phyloP scores from a whole-genome alignment of 2,797 vertebrate species.

The Apogon hyalosoma region DNA sequence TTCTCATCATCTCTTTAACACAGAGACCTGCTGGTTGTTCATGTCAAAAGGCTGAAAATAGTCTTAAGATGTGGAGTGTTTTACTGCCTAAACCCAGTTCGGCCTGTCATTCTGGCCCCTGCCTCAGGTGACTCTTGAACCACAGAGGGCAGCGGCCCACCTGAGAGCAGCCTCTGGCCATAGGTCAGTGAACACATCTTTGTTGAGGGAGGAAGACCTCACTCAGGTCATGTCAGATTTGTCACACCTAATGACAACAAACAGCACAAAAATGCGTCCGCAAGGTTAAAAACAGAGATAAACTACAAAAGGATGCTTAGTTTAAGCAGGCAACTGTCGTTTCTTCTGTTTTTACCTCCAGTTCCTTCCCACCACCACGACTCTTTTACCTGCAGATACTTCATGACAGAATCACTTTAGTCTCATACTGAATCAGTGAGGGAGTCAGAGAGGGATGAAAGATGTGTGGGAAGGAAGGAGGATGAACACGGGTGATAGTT shows the following conservation, averaged over 20 bases:
- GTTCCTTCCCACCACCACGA: slow-evolving; percentile 25
- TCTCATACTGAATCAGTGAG: slow-evolving; percentile 26
- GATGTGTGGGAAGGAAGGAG: slow-evolving; percentile 36
- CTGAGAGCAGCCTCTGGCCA: slow-evolving; percentile 47
- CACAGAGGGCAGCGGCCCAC: slow-evolving; percentile 22
- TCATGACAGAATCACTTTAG: slow-evolving; percentile 51
- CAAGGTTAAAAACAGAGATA: slow-evolving; percentile 10
- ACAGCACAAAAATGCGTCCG: neutral
- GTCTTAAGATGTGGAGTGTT: slow-evolving; percentile 2
- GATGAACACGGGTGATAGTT: slow-evolving; percentile 37
- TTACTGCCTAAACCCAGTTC: neutral
- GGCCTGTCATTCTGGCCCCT: slow-evolving; percentile 13
- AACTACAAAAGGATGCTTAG: neutral
- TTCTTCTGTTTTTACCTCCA: neutral
- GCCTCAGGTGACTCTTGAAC: slow-evolving; percentile 48
- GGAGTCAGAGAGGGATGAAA: slow-evolving; percentile 44
- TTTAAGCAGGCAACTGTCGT: neutral
- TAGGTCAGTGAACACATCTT: slow-evolving; percentile 20
- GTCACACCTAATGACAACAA: slow-evolving; percentile 6
- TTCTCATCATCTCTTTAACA: slow-evolving; percentile 43
- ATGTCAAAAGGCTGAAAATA: slow-evolving; percentile 30
- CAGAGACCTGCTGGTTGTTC: slow-evolving; percentile 30
- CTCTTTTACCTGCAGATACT: slow-evolving; percentile 37
- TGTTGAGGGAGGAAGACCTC: slow-evolving; percentile 18
- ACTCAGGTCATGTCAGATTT: slow-evolving; percentile 15